Evolutionary conservation across 2,888 invertebrate genomes (phyloP).

Genomic region (Ernsta delagoae): DNA sequence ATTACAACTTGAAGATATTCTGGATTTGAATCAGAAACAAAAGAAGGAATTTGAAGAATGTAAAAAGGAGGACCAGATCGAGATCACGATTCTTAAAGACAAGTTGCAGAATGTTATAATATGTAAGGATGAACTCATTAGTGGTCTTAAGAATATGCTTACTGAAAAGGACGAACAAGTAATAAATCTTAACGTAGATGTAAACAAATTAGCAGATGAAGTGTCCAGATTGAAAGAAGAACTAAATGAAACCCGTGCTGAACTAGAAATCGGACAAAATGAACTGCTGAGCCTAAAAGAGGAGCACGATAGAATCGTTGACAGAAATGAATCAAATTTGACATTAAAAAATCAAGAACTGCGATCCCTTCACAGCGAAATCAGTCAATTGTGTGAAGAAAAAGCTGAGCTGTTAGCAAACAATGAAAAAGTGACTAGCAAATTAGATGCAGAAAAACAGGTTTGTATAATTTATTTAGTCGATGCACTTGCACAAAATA

Average conservation of each 20-base stretch:
- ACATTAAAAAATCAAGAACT: conserved; percentile 63
- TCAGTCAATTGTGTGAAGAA: conserved; percentile 46
- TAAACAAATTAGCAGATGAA: conserved; percentile 62
- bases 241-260: conserved; percentile 63
- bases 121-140: conserved; percentile 63
- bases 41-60: conserved; percentile 74
- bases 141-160: conserved; percentile 57
- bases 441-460: conserved; percentile 60
- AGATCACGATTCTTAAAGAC: conserved; percentile 66
- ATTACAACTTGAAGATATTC: conserved; percentile 47
- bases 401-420: conserved; percentile 43
- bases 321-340: conserved; percentile 56
- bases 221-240: conserved; percentile 61
- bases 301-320: conserved; percentile 59
- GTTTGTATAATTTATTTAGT: conserved; percentile 55
- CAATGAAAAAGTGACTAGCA: conserved; percentile 50
- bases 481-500: not conserved
- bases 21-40: conserved; percentile 50
- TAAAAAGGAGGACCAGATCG: conserved; percentile 67
- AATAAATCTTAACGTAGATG: conserved; percentile 66
- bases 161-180: conserved; percentile 67
- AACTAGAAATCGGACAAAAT: conserved; percentile 68
- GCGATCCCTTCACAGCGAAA: conserved; percentile 56
- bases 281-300: conserved; percentile 61
- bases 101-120: conserved; percentile 67